Evolutionary conservation across 2,888 invertebrate species (phyloP), one percentile per base, ranked within the genome.

Genomic region (Ypsolopha scabrella): DNA sequence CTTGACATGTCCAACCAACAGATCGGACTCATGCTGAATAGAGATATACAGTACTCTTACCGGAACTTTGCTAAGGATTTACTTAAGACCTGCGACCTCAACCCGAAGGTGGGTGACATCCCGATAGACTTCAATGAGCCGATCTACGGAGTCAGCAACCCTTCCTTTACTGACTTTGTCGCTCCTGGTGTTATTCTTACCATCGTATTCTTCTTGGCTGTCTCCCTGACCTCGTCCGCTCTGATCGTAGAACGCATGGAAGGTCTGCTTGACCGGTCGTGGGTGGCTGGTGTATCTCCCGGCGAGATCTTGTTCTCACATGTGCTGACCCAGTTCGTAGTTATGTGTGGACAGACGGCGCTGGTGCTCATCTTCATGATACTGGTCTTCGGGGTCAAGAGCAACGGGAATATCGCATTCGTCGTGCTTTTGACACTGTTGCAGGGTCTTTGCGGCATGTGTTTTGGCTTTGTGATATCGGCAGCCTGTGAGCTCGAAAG

Each of bases 1-100:
- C 89, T 96, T 53, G 97, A 97, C 75, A 95, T 96, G 94, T 95
- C 96, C 61, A 97, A 97, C 90, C 96, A 98, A 73, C 97, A 97
- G 87, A 96, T 98, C 62, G 94, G 95, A 0, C 89, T 96, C 63
- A 94, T 96, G 88, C 87, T 97, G 48, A 94, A 95, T 75, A 81
- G 95, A 54, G 94, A 95, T 70, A 89, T 97, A 54, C 93, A 96
- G 72, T 89, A 93, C 68, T 92, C 95, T 0, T 97, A 96, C 77
- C 88, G 96, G 67, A 92, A 92, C 70, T 97, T 97, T 68, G 93
- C 96, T 7, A 88, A 90, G 87, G 88, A 91, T 53, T 77, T 96
- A 49, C 78, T 97, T 1, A 75, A 85, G 11, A 89, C 90, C 7
- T 94, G 95, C 68, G 88, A 91, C 1, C 90, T 93, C 70, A 96